A percentile compares a stretch with the other conserved stretches of the same genome.
Evolutionary conservation across 2,113 vertebrate genomes (phyloP).

Genomic region (Puffinus mauretanicus): DNA sequence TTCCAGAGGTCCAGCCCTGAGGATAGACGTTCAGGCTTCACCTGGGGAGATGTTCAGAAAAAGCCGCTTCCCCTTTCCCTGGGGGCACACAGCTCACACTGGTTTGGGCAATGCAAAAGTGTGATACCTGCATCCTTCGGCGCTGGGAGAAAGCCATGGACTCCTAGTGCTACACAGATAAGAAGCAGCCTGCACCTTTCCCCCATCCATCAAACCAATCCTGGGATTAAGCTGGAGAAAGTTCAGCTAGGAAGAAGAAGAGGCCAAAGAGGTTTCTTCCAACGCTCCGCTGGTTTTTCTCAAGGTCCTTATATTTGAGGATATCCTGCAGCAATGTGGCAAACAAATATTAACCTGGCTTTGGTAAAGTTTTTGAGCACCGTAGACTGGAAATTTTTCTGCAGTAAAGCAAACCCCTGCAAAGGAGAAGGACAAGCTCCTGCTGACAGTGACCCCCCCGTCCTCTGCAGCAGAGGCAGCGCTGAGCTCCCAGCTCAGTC

Average conservation of each 20-base stretch:
- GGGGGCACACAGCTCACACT: background rate
- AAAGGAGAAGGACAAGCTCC: background rate
- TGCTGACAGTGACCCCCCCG: rapidly evolving
- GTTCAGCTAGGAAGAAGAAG: background rate
- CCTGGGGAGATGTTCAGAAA: background rate
- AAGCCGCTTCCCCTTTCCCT: background rate
- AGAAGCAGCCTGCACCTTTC: background rate
- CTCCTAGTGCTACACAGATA: background rate
- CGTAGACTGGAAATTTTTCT: background rate
- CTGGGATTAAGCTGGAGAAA: background rate
- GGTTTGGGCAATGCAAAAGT: background rate
- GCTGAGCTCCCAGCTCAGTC: background rate
- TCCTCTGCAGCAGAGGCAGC: background rate
- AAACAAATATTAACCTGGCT: background rate
- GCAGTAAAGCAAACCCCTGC: background rate
- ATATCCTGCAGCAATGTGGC: background rate
- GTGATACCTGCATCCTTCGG: background rate
- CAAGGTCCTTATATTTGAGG: background rate
- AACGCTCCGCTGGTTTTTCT: background rate
- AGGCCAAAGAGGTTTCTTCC: background rate
- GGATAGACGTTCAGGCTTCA: background rate
- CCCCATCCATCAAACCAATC: background rate
- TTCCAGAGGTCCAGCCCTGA: background rate
- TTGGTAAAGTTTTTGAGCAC: background rate
- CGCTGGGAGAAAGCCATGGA: background rate